Conservation (phyloP, 2,113 vertebrate genomes). For the Eubucco bourcierii region DNA sequence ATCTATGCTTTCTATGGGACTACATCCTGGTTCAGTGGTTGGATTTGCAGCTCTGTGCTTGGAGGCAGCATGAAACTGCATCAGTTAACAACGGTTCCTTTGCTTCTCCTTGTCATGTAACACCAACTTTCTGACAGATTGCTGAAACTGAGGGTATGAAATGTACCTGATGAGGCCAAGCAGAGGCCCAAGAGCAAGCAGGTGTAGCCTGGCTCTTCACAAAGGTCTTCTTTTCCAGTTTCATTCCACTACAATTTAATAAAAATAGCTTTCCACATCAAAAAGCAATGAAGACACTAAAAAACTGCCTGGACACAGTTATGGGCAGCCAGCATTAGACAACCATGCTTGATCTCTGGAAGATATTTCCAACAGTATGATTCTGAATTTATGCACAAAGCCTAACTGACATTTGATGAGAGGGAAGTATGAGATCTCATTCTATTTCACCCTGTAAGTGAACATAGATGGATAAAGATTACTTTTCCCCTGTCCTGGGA, state of each 20-base stretch:
- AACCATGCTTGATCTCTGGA: neutral
- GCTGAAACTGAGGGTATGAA: neutral
- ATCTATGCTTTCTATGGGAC: neutral
- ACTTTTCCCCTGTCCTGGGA: neutral
- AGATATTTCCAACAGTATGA: neutral
- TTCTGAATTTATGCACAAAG: neutral
- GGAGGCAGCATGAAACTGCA: neutral
- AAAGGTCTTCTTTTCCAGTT: neutral
- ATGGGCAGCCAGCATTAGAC: neutral
- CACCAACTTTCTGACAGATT: neutral
- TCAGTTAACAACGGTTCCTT: neutral
- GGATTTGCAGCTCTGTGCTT: neutral
- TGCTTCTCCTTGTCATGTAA: too few relatives aligned
- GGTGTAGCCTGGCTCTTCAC: neutral
- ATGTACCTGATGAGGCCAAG: neutral
- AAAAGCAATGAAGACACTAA: neutral
- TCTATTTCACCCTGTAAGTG: neutral
- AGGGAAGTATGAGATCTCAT: neutral
- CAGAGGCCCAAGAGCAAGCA: neutral
- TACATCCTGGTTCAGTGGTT: neutral
- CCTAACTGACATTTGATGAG: neutral
- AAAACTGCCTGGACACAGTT: rapidly evolving
- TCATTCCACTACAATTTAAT: neutral
- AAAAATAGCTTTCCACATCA: neutral
- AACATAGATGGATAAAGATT: neutral